phyloP scores from a whole-genome alignment of 2,113 vertebrate species.

The Eclectus roratus region DNA sequence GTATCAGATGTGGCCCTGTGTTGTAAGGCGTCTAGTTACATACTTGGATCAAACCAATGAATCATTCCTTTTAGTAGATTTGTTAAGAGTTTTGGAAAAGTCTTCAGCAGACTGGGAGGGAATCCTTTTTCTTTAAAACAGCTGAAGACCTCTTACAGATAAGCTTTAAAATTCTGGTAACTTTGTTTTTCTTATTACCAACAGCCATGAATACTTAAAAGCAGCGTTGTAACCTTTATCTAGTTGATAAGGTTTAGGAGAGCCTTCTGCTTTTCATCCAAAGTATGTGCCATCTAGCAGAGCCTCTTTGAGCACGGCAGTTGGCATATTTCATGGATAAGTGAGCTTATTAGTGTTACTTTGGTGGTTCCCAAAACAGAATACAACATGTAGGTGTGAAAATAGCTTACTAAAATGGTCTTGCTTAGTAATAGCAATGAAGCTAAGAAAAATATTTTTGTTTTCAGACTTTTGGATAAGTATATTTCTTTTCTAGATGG shows the following conservation, averaged over 20 bases:
- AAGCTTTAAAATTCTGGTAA: neutral
- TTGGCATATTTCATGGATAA: neutral
- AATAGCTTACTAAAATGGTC: neutral
- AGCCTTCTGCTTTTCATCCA: neutral
- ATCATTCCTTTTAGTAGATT: neutral
- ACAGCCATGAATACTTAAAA: neutral
- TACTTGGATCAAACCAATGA: neutral
- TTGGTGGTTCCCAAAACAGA: neutral
- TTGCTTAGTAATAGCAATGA: neutral
- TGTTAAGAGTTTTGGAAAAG: neutral
- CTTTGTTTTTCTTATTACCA: neutral
- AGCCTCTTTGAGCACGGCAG: neutral
- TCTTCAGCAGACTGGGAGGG: neutral
- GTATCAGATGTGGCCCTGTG: neutral
- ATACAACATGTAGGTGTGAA: neutral
- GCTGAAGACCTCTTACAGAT: neutral
- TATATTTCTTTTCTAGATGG: neutral
- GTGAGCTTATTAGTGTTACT: neutral
- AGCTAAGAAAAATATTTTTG: neutral
- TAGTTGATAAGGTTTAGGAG: neutral
- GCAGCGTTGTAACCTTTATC: accelerated
- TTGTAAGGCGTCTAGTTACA: neutral
- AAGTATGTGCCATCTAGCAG: neutral
- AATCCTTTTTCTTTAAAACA: neutral
- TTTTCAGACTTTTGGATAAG: neutral